Base-by-base conservation (phyloP, 92 coral and sea anemone genomes). In the Phenganax stokvisi region DNA sequence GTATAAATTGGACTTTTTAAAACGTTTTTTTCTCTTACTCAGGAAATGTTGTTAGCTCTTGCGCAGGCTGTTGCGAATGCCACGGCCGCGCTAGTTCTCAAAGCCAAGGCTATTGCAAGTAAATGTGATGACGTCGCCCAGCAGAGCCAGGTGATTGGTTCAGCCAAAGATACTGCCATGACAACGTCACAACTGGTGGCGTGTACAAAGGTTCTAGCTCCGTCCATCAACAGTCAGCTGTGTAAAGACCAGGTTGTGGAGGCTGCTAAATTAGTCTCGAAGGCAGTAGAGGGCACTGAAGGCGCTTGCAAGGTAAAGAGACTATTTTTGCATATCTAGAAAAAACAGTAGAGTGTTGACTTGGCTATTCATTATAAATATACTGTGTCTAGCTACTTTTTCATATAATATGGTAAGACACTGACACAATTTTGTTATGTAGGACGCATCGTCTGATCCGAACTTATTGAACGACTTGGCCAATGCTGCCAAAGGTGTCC, bases 11-110 rank as follows among this genome's bases (percentile, higher is more conserved):
- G 25, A 61, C 3, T 64, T 64, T 44, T 37, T 13, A 13, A 13
- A 6, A 20, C 20, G 25, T 61, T 61, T 9, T 68, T 37, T 74
- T 53, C 15, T 79, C 15, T 54, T 25, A 53, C 59, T 16, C 85
- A 94, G 98, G 98, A 94, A 85, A 92, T 92, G 97, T 85, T 94
- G 12, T 86, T 94, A 10, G 92, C 92, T 53, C 90, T 94, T 51
- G 98, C 98, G 7, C 99, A 96, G 83, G 97, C 97, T 59, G 99
- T 96, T 55, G 99, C 99, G 62, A 96, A 96, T 79, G 99, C 99
- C n/a, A 90, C 97, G 55, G 99, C 97, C 9, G 89, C 99, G 0
- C 83, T 96, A 71, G 99, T 96, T 12, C 85, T 96, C 74, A 96
- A 92, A 64, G 97, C 97, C 56, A 96, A 96, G 86, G 91, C 89